Evolutionary conservation across 2,113 vertebrate species (phyloP), one percentile per base, ranked within the genome.

Genomic region (Piprites chloris): DNA sequence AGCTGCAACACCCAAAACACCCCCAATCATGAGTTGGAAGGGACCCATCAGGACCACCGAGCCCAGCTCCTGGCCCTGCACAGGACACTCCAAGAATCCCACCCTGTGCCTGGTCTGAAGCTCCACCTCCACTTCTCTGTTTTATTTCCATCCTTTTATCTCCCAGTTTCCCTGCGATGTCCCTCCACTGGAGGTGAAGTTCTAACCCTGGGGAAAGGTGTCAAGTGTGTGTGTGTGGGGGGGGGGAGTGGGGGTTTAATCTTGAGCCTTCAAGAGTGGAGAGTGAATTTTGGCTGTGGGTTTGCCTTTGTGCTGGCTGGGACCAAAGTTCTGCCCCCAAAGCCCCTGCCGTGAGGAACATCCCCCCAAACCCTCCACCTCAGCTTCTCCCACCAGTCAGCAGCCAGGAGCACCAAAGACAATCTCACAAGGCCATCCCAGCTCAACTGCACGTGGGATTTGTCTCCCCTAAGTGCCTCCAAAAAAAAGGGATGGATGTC

Each of bases 291-390:
- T 12, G 2, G 2, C n/a, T 27, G 14, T 18, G 33, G 79, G 12
- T 42, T 96, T 15, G 0, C 12, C 10, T 52, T 80, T 67, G 32
- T 39, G 8, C 53, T 56, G 39, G 11, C 24, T 77, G 49, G 18
- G 14, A 75, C 24, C 49, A 53, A 30, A 28, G 4, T 8, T 12
- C 59, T 27, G 5, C 35, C 35, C 20, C 35, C 20, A 33, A 50
- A 15, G 1, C 22, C 46, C 12, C 0, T 4, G 41, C 59, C 12
- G 2, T 0, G 1, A 12, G 33, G 30, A 58, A 33, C 5, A 23
- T 8, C 59, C 21, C 39, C 41, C 3, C 9, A 77, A 76, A 68
- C 53, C 28, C 24, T 20, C 30, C 2, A 3, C 46, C 58, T 32
- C 30, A 3, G 30, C 9, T 26, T 53, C 55, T 26, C 14, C 37